Evolutionary conservation across 2,888 invertebrate genomes (phyloP).

Genomic region (Acleris literana): DNA sequence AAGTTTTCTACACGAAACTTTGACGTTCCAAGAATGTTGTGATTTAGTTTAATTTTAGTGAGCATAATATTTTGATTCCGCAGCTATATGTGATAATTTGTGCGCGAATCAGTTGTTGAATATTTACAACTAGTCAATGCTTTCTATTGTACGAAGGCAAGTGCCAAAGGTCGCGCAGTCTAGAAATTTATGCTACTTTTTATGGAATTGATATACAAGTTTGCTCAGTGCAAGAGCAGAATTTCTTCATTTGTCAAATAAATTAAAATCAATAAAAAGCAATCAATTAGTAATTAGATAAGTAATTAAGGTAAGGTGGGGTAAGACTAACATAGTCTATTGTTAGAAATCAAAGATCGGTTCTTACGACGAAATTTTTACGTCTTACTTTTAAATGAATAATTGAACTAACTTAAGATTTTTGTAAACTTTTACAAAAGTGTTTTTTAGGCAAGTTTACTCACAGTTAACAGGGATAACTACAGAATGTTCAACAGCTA

Average conservation of each 20-base stretch:
- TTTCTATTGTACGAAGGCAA: constrained; percentile 53
- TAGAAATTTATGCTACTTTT: constrained; percentile 51
- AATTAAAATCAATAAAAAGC: no score
- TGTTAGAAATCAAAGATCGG: no score
- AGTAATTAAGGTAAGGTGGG: no score
- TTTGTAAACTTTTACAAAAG: no score
- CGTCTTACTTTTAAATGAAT: no score
- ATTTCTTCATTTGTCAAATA: background rate
- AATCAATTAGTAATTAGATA: background rate
- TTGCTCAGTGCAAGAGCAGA: background rate
- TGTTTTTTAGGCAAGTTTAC: no score
- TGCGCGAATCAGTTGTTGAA: constrained; percentile 46
- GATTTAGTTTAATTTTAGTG: constrained; percentile 49
- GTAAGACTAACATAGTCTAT: no score
- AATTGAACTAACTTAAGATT: no score
- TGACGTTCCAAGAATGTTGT: constrained; percentile 61
- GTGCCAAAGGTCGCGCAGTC: constrained; percentile 74
- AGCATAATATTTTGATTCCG: constrained; percentile 39
- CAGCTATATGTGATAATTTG: constrained; percentile 56
- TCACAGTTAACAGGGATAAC: no score
- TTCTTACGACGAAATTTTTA: no score
- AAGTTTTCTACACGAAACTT: constrained; percentile 39
- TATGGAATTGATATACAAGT: constrained; percentile 50
- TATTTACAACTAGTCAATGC: constrained; percentile 64
- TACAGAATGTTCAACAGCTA: no score